Evolutionary conservation across 2,113 vertebrate species (phyloP).

Genomic region (Xyliphius kryptos): DNA sequence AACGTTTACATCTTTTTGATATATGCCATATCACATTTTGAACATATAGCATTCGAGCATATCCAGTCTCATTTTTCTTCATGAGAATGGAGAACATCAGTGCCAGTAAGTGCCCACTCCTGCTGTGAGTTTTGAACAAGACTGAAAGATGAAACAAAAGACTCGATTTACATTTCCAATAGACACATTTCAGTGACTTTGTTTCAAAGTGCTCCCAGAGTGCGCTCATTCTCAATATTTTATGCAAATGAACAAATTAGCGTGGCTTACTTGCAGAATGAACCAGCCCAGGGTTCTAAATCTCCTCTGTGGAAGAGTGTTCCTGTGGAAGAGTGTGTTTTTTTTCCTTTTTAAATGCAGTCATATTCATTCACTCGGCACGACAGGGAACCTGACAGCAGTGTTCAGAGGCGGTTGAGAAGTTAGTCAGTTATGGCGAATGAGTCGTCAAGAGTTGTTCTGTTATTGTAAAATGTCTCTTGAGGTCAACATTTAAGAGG

Average conservation of each 20-base stretch:
- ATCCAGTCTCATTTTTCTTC: too few relatives aligned
- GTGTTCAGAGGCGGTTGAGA: slow-evolving; percentile 14
- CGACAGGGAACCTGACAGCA: slow-evolving; percentile 20
- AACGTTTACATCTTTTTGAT: not conserved
- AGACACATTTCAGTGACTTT: slow-evolving; percentile 25
- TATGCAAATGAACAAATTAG: slow-evolving; percentile 49
- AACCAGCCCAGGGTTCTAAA: slow-evolving; percentile 17
- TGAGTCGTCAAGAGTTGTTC: slow-evolving; percentile 6
- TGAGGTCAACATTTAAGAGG: slow-evolving; percentile 1
- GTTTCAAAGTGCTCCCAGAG: slow-evolving; percentile 33
- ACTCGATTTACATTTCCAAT: slow-evolving; percentile 36
- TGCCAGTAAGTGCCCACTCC: slow-evolving; percentile 20
- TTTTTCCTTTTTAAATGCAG: slow-evolving; percentile 7
- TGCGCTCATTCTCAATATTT: slow-evolving; percentile 43
- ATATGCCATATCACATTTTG: not conserved
- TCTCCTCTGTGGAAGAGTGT: slow-evolving; percentile 7
- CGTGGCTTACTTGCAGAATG: slow-evolving; percentile 26
- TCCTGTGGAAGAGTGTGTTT: slow-evolving; percentile 9
- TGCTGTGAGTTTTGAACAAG: slow-evolving; percentile 22
- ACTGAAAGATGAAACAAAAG: slow-evolving; percentile 23
- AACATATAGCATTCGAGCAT: too few relatives aligned
- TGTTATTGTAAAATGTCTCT: slow-evolving; percentile 4
- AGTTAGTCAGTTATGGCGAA: slow-evolving; percentile 4
- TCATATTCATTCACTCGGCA: not conserved
- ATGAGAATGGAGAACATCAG: slow-evolving; percentile 16